phyloP scores from a whole-genome alignment of 2,888 invertebrate species.

The Tenthredo scrophulariae region DNA sequence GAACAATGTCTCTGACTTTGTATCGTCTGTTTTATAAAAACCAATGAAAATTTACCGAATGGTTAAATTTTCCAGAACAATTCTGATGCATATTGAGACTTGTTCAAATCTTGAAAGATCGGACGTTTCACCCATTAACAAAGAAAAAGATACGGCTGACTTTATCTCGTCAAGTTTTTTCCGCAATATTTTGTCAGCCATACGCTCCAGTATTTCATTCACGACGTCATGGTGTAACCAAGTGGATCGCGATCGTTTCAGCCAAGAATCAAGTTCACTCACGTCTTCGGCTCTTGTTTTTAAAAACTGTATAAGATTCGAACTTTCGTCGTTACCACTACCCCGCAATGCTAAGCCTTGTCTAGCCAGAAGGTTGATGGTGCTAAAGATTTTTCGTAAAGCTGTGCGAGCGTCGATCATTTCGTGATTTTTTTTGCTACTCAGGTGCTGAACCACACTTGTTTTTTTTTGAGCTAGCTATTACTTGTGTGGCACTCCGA shows the following conservation, averaged over 20 bases:
- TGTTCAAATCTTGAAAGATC: constrained; percentile 46
- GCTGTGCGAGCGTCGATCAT: constrained; percentile 60
- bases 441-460: constrained; percentile 59
- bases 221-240: constrained; percentile 52
- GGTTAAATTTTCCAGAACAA: constrained; percentile 48
- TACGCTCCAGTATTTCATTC: constrained; percentile 55
- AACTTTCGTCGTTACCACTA: constrained; percentile 56
- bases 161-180: constrained; percentile 55
- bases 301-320: constrained; percentile 58
- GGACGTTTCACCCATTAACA: constrained; percentile 55
- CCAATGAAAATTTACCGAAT: constrained; percentile 46
- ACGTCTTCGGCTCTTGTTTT: constrained; percentile 57
- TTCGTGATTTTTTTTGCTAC: constrained; percentile 55
- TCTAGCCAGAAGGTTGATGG: constrained; percentile 55
- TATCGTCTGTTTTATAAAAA: constrained; percentile 49
- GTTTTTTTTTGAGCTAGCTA: constrained; percentile 53
- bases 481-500: constrained; percentile 55
- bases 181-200: constrained; percentile 54
- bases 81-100: constrained; percentile 50
- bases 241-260: constrained; percentile 23
- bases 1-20: constrained; percentile 41
- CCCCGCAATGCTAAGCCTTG: constrained; percentile 51
- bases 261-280: constrained; percentile 58
- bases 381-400: constrained; percentile 58
- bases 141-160: constrained; percentile 55